Base-by-base conservation (phyloP, 2,797 vertebrate species). In the Rhinella marina region DNA sequence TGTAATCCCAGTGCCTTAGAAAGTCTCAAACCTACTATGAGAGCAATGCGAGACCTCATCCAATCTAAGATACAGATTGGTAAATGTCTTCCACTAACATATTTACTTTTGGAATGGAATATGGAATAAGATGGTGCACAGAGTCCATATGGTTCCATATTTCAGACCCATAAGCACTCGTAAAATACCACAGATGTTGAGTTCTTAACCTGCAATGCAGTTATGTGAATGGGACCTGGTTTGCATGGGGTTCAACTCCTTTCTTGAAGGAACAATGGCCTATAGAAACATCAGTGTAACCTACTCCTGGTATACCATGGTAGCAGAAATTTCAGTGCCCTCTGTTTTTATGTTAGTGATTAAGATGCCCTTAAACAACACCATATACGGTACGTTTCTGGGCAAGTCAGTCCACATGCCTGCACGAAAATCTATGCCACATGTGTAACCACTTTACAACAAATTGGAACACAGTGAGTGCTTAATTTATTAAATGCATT, bases 401-500 rank as follows among this genome's bases (percentile, higher is more conserved):
- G 25, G 59, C 56, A 59, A 32, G 50, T 75, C 29, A 25, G 29
- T 75, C n/a, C 19, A n/a, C 52, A 78, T 54, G 25, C 48, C 66
- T 54, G 19, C 76, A 79, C 27, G 75, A 13, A 57, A 80, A 86
- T 61, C 27, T 66, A 25, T 52, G 59, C n/a, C 32, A 78, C 84
- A 85, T 68, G 73, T 85, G 84, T 27, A 78, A 52, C 61, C 77
- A 76, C 50, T 85, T 85, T 85, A 54, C 57, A 78, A 59, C 76
- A 86, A 86, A 86, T 86, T 86, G 61, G 41, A 79, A 68, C 76
- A 79, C 76, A 86, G 75, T 21, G 50, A 57, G 61, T 32, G 52
- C 70, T 86, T 79, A 86, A 86, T 86, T 70, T 61, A 79, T 52
- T 66, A 68, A 68, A 64, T 59, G 76, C 48, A n/a, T 79, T 70